Conservation (phyloP, 2,888 invertebrate genomes). For the Plemyria rubiginata region DNA sequence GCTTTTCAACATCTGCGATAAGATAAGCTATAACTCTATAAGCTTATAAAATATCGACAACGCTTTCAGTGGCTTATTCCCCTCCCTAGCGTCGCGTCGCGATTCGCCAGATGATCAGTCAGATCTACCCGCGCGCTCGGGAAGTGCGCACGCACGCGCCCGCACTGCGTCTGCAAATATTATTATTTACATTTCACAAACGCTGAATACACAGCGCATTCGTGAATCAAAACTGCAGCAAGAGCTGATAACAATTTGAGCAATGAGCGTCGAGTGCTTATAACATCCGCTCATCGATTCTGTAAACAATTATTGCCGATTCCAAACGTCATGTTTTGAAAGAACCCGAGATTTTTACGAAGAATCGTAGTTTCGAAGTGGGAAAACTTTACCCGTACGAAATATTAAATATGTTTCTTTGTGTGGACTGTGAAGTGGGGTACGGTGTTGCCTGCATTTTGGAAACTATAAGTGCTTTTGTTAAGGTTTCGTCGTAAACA, state of each 20-base stretch:
- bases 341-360: slow-evolving; percentile 21
- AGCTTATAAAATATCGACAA: slow-evolving; percentile 15
- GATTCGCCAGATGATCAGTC: slow-evolving; percentile 15
- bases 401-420: slow-evolving; percentile 10
- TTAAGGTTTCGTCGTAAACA: slow-evolving; percentile 15
- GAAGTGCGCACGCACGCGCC: slow-evolving; percentile 49
- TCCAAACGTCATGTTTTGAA: slow-evolving; percentile 18
- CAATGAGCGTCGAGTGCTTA: slow-evolving; percentile 27
- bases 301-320: slow-evolving; percentile 28
- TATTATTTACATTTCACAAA: slow-evolving; percentile 31
- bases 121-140: slow-evolving; percentile 44
- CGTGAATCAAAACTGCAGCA: slow-evolving; percentile 29
- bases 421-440: slow-evolving; percentile 17
- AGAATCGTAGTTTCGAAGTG: slow-evolving; percentile 24
- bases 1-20: slow-evolving; percentile 1
- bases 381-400: slow-evolving; percentile 1
- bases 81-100: not conserved
- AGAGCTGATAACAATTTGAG: slow-evolving; percentile 18
- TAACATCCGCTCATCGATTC: slow-evolving; percentile 30
- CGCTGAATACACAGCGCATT: slow-evolving; percentile 17
- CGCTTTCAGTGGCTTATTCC: slow-evolving; percentile 5
- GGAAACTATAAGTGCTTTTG: slow-evolving; percentile 24
- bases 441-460: slow-evolving; percentile 15
- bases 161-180: slow-evolving; percentile 11
- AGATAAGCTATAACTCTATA: not conserved